phyloP scores from a whole-genome alignment of 2,888 invertebrate genomes.

The Tetranychus piercei region DNA sequence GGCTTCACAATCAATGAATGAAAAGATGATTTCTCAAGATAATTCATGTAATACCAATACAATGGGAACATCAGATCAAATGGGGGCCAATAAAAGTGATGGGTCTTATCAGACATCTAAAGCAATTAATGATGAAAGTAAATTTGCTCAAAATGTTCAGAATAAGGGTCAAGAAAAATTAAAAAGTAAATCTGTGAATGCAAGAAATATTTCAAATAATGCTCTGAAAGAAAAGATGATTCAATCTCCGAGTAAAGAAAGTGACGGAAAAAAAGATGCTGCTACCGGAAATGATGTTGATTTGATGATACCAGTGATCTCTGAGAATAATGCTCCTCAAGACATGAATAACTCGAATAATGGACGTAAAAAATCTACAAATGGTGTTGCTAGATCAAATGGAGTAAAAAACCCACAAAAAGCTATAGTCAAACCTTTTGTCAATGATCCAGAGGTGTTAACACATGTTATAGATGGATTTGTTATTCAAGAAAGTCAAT shows the following conservation, averaged over 20 bases:
- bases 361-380: not conserved
- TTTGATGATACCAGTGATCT: not conserved
- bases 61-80: too few relatives aligned
- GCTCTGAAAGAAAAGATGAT: not conserved
- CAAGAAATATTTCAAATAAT: not conserved
- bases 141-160: too few relatives aligned
- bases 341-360: too few relatives aligned
- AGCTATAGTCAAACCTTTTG: conserved; percentile 25
- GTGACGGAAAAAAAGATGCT: not conserved
- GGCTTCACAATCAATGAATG: too few relatives aligned
- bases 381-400: conserved; percentile 2
- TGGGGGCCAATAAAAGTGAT: too few relatives aligned
- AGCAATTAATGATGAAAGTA: too few relatives aligned
- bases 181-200: not conserved
- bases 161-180: not conserved
- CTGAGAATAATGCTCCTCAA: too few relatives aligned
- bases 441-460: conserved; percentile 51
- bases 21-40: too few relatives aligned
- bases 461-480: conserved; percentile 93
- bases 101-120: too few relatives aligned
- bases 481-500: conserved; percentile 69
- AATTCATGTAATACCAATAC: too few relatives aligned
- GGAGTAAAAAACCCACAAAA: conserved; percentile 23
- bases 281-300: not conserved
- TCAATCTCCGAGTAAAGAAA: not conserved